Evolutionary conservation across 2,797 vertebrate species (phyloP), one percentile per base, ranked within the genome.

Genomic region (Thunnus albacares): DNA sequence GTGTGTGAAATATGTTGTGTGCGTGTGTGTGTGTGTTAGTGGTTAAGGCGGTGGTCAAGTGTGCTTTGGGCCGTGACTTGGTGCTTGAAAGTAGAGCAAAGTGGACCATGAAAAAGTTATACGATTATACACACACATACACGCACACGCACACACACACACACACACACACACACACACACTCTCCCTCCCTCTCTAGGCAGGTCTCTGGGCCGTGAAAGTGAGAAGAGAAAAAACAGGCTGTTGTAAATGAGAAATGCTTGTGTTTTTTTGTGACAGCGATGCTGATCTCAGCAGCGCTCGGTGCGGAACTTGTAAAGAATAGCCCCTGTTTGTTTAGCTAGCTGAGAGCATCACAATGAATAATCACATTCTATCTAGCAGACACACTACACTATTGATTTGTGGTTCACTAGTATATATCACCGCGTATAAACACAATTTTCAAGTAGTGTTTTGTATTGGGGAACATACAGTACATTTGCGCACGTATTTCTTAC

Each of bases 151-250:
- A 15, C 26, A 12, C 43, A 30, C 67, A 56, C 41, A 45, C 58
- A 11, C 66, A 35, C 58, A 35, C 80, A 47, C 71, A 45, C 22
- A 45, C 80, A 20, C 66, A 5, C 67, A 13, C 75, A 9, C 76
- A 8, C 52, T 3, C 76, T 38, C 75, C 63, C 90, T 75, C 87
- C 79, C 80, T 75, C 65, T 79, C 67, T 12, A 43, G 75, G 87
- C 86, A 85, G 87, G 81, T 93, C 91, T 87, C 51, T 92, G 90
- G 82, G 83, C 90, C 81, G 83, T 93, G 90, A 92, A 92, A 90
- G 89, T 82, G 88, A 83, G 85, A 81, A 84, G 80, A 87, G 79
- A 87, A 90, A 91, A 90, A 86, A 86, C 73, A 58, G 83, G 77
- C 84, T 47, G 84, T 70, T 83, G 82, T 89, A 92, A 94, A 93